Conservation (phyloP, 2,113 vertebrate genomes). For the Apaloderma vittatum region DNA sequence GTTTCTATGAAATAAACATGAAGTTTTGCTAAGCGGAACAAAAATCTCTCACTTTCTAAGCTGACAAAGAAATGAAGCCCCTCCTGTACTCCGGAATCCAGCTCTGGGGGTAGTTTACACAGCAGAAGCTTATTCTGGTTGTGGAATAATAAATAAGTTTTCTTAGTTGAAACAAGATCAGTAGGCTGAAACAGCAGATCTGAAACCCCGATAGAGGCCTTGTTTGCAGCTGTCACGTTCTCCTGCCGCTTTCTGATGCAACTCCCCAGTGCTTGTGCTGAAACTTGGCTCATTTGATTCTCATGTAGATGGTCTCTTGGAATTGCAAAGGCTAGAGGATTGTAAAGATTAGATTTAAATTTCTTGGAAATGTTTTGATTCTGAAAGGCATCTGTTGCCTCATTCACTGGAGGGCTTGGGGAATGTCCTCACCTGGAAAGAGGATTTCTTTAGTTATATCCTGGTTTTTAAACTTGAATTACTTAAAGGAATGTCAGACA, state of each 20-base stretch:
- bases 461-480: not conserved
- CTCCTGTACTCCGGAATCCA: not conserved
- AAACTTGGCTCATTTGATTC: not conserved
- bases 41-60: not conserved
- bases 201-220: not conserved
- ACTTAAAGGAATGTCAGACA: not conserved
- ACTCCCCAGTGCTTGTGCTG: not conserved
- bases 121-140: not conserved
- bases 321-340: not conserved
- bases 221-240: not conserved
- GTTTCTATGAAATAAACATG: not conserved
- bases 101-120: rapidly evolving
- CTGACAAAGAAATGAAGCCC: not conserved
- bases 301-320: not conserved
- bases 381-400: not conserved
- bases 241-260: constrained; percentile 1
- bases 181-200: not conserved
- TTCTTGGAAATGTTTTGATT: not conserved
- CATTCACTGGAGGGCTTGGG: not conserved
- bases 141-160: not conserved
- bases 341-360: not conserved
- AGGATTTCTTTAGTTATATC: not conserved
- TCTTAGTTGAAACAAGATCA: not conserved
- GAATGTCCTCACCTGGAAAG: not conserved
- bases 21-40: not conserved